A percentile compares a stretch with the other conserved stretches of the same genome.
Conservation (phyloP, 1,140 invertebrate species). For the Drosophila ambigua region DNA sequence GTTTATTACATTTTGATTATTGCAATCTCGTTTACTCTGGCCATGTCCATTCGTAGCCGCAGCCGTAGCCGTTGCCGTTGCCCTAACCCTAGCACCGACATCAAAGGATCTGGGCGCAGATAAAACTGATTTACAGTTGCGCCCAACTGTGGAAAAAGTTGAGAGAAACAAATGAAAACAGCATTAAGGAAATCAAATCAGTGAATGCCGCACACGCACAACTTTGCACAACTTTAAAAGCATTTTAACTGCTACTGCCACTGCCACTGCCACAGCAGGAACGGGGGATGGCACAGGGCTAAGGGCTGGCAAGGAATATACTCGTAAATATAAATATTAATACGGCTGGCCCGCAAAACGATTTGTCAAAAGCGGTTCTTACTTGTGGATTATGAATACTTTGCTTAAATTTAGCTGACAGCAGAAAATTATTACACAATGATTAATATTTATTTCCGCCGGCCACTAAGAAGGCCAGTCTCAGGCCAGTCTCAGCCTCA, state of each 20-base stretch:
- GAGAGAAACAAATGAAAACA: conserved; percentile 17
- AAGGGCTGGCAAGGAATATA: conserved; percentile 8
- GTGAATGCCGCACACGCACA: conserved; percentile 12
- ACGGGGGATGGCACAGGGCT: conserved; percentile 27
- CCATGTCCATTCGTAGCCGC: background rate
- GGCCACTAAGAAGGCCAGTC: conserved; percentile 49
- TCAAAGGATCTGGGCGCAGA: conserved; percentile 38
- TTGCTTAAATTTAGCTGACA: conserved; percentile 83
- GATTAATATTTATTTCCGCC: conserved; percentile 82
- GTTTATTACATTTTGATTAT: conserved; percentile 78
- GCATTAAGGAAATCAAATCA: conserved; percentile 44
- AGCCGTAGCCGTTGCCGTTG: no score
- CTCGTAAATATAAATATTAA: conserved; percentile 52
- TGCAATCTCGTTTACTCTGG: conserved; percentile 61
- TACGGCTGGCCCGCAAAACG: conserved; percentile 58
- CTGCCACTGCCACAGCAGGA: conserved; percentile 1
- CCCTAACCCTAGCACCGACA: conserved; percentile 2
- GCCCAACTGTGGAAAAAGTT: conserved; percentile 15
- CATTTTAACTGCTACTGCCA: conserved; percentile 36
- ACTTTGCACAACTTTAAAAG: conserved; percentile 45
- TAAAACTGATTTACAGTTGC: conserved; percentile 60
- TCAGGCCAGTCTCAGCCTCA: background rate
- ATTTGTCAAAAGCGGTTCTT: conserved; percentile 82
- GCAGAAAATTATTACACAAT: conserved; percentile 83
- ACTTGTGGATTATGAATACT: conserved; percentile 83